Evolutionary conservation across 2,113 vertebrate genomes (phyloP).

Genomic region (Rattus norvegicus): DNA sequence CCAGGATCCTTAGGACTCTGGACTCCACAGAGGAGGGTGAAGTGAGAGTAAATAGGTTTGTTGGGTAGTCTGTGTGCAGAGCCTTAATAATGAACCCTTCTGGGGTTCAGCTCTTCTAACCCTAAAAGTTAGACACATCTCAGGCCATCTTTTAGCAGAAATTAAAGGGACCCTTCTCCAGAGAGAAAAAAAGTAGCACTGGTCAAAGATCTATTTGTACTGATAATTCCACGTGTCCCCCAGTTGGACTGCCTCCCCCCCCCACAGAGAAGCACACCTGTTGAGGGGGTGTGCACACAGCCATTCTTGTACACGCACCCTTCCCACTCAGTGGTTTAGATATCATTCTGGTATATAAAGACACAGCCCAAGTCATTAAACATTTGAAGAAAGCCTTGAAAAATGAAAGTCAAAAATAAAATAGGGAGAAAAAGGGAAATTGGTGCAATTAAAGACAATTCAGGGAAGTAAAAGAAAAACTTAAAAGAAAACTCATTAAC

Average conservation of each 20-base stretch:
- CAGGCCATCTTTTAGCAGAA: background rate
- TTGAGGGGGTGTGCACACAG: background rate
- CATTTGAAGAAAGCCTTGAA: background rate
- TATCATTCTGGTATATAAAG: background rate
- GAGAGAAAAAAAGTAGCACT: background rate
- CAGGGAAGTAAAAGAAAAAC: background rate
- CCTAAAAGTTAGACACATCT: background rate
- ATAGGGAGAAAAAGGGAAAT: background rate
- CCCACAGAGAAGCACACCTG: no score
- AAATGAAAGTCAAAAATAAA: conserved; percentile 2
- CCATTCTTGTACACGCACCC: background rate
- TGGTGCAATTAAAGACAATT: conserved; percentile 3
- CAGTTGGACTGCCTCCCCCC: background rate
- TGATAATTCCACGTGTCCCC: background rate
- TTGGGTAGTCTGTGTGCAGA: background rate
- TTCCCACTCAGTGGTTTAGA: background rate
- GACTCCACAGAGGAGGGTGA: background rate
- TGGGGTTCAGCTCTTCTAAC: background rate
- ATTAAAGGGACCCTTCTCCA: background rate
- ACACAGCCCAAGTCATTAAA: conserved; percentile 5
- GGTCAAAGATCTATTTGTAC: background rate
- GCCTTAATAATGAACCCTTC: no score
- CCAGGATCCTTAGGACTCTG: background rate
- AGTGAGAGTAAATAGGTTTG: background rate
- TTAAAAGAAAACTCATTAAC: conserved; percentile 25